phyloP scores from a whole-genome alignment of 2,888 invertebrate species.

The Rosalia funebris region DNA sequence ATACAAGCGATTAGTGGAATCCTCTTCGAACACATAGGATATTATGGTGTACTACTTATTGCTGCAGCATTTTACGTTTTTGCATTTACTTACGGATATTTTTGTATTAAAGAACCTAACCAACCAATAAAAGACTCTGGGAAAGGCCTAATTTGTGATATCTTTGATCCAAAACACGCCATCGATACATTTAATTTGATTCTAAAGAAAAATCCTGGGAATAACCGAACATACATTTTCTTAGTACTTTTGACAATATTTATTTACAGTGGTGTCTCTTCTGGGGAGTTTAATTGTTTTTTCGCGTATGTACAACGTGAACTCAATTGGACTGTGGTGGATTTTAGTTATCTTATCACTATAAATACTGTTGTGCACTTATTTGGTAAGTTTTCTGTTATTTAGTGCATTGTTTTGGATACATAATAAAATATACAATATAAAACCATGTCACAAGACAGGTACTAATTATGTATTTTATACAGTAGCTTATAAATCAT shows the following conservation, averaged over 20 bases:
- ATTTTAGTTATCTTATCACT: conserved; percentile 69
- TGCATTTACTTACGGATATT: conserved; percentile 56
- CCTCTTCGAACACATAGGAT: conserved; percentile 54
- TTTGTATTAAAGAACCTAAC: conserved; percentile 57
- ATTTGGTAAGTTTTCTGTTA: conserved; percentile 63
- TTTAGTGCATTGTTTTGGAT: too few relatives aligned
- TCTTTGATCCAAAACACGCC: conserved; percentile 57
- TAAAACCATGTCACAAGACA: too few relatives aligned
- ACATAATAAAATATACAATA: too few relatives aligned
- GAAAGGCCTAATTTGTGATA: conserved; percentile 51
- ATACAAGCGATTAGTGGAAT: conserved; percentile 56
- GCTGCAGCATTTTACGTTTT: conserved; percentile 51
- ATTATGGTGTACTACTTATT: conserved; percentile 54
- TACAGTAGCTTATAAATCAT: too few relatives aligned
- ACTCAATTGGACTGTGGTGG: conserved; percentile 70
- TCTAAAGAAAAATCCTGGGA: conserved; percentile 50
- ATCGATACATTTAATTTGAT: conserved; percentile 57
- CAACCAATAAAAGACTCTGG: conserved; percentile 34
- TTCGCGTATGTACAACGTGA: conserved; percentile 70
- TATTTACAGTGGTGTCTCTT: conserved; percentile 48
- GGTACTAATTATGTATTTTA: too few relatives aligned
- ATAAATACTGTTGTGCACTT: conserved; percentile 69
- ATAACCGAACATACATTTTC: conserved; percentile 51
- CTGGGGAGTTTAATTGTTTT: conserved; percentile 70
- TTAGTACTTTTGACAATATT: conserved; percentile 52